Base-by-base conservation (phyloP, 2,113 vertebrate species). In the Cairina moschata region DNA sequence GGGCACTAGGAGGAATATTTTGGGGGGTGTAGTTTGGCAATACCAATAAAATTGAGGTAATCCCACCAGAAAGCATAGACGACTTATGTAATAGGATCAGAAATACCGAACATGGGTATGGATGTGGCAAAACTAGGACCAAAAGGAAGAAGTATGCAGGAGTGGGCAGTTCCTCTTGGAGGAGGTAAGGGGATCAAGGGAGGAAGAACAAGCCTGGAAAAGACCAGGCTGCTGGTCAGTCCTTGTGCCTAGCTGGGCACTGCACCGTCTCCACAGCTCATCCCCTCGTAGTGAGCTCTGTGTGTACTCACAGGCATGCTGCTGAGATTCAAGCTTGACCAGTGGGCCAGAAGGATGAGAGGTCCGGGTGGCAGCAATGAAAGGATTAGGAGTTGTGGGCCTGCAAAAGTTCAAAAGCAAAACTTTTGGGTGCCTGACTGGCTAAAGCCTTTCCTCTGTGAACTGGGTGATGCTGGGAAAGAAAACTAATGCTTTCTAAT, bases 131-230 rank as follows among this genome's bases (percentile, higher is more conserved):
- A 75, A 75, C 22, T n/a, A 25, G 36, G n/a, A 81, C 55, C 36
- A 22, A 6, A 9, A n/a, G 46, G 21, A 15, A 63, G 65, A 88
- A 55, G 17, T 16, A 17, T 10, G 8, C 46, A 36, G 34, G 10
- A 44, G 16, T 40, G 50, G 4, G 3, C 20, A 58, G 32, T 59
- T 55, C 8, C 11, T 54, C 21, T 4, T 0, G 0, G 15, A 6
- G 28, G 1, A 65, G 31, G 59, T 32, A 46, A 58, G n/a, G 10
- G 26, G 46, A 60, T 63, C 15, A 38, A 42, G 65, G 50, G 18
- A 26, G n/a, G 44, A 68, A 79, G 58, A 88, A 80, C 6, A 2
- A 83, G 28, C 3, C 13, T 14, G 28, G 25, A 38, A 46, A 83
- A n/a, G 10, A 60, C 26, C 48, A 58, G 54, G 42, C 38, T 26